Conservation (phyloP, 2,113 vertebrate genomes). For the Poeciliopsis turrubarensis region DNA sequence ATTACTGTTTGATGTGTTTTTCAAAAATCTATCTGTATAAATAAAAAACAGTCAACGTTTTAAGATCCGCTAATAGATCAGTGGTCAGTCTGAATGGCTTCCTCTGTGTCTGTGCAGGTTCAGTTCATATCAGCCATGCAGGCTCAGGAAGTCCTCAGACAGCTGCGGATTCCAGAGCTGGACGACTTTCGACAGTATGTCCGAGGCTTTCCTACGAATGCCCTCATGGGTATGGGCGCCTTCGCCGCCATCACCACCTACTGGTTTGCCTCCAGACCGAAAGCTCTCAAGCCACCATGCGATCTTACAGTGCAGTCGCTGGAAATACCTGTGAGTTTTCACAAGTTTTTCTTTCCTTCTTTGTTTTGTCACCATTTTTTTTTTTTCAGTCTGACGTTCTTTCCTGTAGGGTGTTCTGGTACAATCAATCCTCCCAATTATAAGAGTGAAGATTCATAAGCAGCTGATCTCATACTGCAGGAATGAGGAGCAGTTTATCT, state of each 20-base stretch:
- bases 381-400: not conserved
- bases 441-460: not conserved
- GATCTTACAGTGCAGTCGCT: slow-evolving; percentile 91
- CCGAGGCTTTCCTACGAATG: slow-evolving; percentile 87
- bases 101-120: slow-evolving; percentile 23
- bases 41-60: too few relatives aligned
- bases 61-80: not conserved
- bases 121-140: slow-evolving; percentile 80
- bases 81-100: not conserved
- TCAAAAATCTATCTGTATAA: not conserved
- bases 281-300: slow-evolving; percentile 89
- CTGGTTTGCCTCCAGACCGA: slow-evolving; percentile 92
- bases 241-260: slow-evolving; percentile 94
- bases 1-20: not conserved
- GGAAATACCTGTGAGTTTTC: slow-evolving; percentile 84
- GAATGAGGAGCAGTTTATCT: slow-evolving; percentile 28
- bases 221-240: slow-evolving; percentile 92
- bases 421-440: not conserved
- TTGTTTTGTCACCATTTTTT: not conserved
- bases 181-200: slow-evolving; percentile 91
- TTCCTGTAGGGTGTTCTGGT: not conserved
- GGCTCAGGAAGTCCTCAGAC: slow-evolving; percentile 90
- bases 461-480: slow-evolving; percentile 27
- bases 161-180: slow-evolving; percentile 91
- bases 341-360: too few relatives aligned